These are phyloP conservation scores for Syngnathus typhle DNA, from an alignment of 2,113 vertebrate genomes.

Conservation along the genomic window DNA sequence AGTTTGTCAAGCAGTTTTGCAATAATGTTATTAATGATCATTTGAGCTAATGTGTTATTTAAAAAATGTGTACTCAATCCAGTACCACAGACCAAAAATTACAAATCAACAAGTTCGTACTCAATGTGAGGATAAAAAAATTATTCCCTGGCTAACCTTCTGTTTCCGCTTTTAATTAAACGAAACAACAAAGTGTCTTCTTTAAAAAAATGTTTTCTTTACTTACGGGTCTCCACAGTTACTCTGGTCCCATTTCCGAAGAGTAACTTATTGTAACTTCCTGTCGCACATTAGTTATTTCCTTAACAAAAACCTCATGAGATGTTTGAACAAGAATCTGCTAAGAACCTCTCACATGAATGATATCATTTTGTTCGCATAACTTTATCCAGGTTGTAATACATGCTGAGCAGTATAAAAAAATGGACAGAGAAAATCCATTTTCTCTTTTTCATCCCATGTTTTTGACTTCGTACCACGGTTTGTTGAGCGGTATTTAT, in stretches of 20 bases:
- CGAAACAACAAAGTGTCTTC: background rate
- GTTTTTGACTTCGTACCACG: too few relatives aligned
- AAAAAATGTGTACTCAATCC: too few relatives aligned
- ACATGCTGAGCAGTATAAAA: too few relatives aligned
- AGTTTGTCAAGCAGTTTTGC: background rate
- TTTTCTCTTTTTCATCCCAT: background rate
- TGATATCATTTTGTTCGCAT: background rate
- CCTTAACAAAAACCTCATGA: background rate
- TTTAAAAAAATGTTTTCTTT: background rate
- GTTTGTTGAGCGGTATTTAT: background rate
- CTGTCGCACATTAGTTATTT: background rate
- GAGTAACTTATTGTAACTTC: background rate
- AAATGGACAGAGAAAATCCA: background rate
- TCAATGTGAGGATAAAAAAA: too few relatives aligned
- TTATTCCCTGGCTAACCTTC: background rate
- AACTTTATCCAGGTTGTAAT: too few relatives aligned
- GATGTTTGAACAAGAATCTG: background rate
- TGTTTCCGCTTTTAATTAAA: background rate
- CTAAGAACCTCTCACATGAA: background rate
- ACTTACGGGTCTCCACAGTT: background rate
- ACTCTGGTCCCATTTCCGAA: background rate
- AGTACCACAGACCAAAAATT: background rate
- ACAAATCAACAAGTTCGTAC: too few relatives aligned
- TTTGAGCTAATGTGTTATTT: too few relatives aligned
- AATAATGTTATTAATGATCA: too few relatives aligned